These are phyloP conservation scores for Cyclura pinguis DNA, from an alignment of 2,797 vertebrate genomes.

Conservation along the genomic window DNA sequence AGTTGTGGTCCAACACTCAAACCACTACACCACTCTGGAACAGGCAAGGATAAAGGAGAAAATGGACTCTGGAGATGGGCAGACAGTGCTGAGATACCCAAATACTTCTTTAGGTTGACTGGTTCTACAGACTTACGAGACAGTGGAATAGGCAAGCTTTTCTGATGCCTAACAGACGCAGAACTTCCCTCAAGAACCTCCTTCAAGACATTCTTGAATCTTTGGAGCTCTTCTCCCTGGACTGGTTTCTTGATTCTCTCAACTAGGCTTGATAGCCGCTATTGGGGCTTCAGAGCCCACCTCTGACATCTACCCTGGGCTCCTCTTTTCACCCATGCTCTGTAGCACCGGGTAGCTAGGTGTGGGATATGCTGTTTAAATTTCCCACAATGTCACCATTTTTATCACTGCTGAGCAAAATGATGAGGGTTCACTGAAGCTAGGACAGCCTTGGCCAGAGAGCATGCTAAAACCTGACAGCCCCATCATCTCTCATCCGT, in stretches of 20 bases:
- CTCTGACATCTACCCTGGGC: not conserved
- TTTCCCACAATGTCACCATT: not conserved
- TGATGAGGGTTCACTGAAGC: not conserved
- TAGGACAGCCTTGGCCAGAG: not conserved
- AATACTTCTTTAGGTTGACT: not conserved
- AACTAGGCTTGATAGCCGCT: not conserved
- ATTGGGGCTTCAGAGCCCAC: not conserved
- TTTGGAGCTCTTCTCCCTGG: not conserved
- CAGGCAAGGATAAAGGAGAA: not conserved
- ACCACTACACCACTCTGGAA: no score
- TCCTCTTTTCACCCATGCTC: not conserved
- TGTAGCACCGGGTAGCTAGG: not conserved
- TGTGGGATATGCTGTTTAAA: not conserved
- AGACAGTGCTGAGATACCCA: not conserved
- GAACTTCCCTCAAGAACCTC: not conserved
- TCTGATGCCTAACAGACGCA: not conserved
- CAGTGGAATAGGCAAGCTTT: not conserved
- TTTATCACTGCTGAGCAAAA: not conserved
- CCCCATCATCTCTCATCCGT: not conserved
- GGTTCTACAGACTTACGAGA: not conserved
- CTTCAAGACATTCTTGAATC: not conserved
- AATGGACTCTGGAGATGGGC: not conserved
- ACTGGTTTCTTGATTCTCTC: not conserved
- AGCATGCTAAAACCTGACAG: not conserved
- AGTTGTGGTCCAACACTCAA: no score